A percentile compares a stretch with the other conserved stretches of the same genome.
phyloP scores from a whole-genome alignment of 2,888 invertebrate species.

The Agriopis leucophaearia region DNA sequence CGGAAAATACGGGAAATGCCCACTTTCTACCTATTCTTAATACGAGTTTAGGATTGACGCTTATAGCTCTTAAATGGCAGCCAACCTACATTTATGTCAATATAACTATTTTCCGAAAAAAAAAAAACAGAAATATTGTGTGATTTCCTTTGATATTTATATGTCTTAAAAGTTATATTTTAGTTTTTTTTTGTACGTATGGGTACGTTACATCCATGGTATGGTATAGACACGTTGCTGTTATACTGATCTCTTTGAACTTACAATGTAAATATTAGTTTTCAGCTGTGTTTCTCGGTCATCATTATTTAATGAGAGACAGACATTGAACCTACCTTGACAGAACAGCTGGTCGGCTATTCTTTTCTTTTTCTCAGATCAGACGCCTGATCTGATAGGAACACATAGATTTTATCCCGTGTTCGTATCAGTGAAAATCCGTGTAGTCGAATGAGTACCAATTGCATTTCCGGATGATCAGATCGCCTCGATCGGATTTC shows the following conservation, averaged over 20 bases:
- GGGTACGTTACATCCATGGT: no score
- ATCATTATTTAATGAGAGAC: no score
- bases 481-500: constrained; percentile 11
- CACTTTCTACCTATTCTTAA: constrained; percentile 18
- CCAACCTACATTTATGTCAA: neutral
- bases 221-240: no score
- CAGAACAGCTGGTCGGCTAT: no score
- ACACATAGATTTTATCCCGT: neutral
- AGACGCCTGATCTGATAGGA: neutral
- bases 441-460: constrained; percentile 25
- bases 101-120: neutral
- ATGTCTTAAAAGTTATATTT: neutral
- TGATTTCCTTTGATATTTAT: neutral
- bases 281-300: no score
- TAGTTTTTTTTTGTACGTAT: neutral
- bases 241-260: no score
- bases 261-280: no score
- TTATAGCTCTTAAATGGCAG: neutral
- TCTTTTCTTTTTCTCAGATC: no score
- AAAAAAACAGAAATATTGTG: neutral
- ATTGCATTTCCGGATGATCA: constrained; percentile 27
- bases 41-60: constrained; percentile 8
- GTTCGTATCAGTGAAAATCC: constrained; percentile 10
- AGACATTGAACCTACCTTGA: no score
- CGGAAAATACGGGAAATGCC: constrained; percentile 9